Base-by-base conservation (phyloP, 1,140 invertebrate species). In the Sinella curviseta region DNA sequence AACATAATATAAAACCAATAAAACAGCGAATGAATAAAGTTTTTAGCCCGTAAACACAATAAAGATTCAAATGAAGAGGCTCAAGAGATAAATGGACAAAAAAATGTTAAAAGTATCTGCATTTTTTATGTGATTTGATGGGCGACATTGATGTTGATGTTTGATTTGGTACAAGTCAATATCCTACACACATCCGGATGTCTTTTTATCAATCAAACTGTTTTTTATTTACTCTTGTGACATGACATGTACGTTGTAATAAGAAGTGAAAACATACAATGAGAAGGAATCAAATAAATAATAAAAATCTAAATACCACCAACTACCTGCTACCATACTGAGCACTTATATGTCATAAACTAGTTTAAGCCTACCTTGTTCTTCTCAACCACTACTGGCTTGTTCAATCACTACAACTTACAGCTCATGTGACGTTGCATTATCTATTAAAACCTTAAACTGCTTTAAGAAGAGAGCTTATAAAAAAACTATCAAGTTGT, bases 181-280 rank as follows among this genome's bases (percentile, higher is more conserved):
- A 60, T 60, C 57, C 12, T 60, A 26, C n/a, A n/a, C n/a, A n/a
- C 24, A 60, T 60, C 57, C 57, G 57, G 57, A 60, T 60, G 12
- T 60, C 24, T 60, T 8, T 20, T 8, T 48, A 48, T 48, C 39
- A 48, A 26, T 60, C 57, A 60, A 60, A n/a, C 24, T 26, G 3
- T 60, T 26, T 60, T 60, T n/a, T 60, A 60, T 60, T n/a, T 60
- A 26, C 8, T 48, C 20, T 60, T n/a, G 57, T 60, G 57, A 60
- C 57, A 60, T 60, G 57, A 60, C 57, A 60, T 12, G 57, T 14
- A 17, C 3, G 57, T 60, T 60, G 57, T 60, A 12, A n/a, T 60
- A 60, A 60, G 24, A 26, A 4, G 24, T 3, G 24, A 17, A 60
- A 60, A 17, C 12, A 60, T 17, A n/a, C 39, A 48, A n/a, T 60